Conservation (phyloP, 2,888 invertebrate species). For the Blera fallax region DNA sequence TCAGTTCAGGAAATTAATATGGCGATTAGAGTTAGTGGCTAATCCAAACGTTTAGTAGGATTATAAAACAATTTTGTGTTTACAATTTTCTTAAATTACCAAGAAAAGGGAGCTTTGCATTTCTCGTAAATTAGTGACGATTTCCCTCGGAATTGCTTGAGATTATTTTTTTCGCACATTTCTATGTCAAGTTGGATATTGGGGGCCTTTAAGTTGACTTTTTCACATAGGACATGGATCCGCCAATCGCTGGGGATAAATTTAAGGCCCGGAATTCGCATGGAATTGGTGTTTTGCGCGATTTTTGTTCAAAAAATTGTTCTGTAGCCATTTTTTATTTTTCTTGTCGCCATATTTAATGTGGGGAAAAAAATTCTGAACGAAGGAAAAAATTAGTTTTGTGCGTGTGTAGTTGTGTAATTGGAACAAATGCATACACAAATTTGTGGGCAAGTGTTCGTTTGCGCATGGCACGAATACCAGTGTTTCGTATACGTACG, state of each 20-base stretch:
- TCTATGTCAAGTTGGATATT: not conserved
- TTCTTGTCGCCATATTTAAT: slow-evolving; percentile 72
- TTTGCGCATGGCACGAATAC: slow-evolving; percentile 65
- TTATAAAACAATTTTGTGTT: not conserved
- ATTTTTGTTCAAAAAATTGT: slow-evolving; percentile 55
- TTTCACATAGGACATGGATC: not conserved
- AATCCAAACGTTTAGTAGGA: not conserved
- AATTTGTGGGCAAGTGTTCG: slow-evolving; percentile 37
- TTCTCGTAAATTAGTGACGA: slow-evolving; percentile 5
- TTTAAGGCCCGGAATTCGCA: not conserved
- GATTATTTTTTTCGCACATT: slow-evolving; percentile 40
- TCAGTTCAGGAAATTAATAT: not conserved
- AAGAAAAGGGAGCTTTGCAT: not conserved
- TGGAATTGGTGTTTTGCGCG: slow-evolving; percentile 51
- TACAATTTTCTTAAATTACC: not conserved
- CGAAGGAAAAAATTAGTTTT: slow-evolving; percentile 62
- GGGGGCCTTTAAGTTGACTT: not conserved
- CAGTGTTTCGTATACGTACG: slow-evolving; percentile 27
- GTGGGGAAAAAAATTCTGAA: slow-evolving; percentile 67
- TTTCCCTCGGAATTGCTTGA: slow-evolving; percentile 16
- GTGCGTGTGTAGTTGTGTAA: slow-evolving; percentile 57
- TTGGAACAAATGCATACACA: slow-evolving; percentile 66
- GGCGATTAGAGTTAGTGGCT: slow-evolving; percentile 2
- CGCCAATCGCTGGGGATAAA: not conserved
- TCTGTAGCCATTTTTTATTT: slow-evolving; percentile 71